Evolutionary conservation across 2,113 vertebrate genomes (phyloP), one percentile per base, ranked within the genome.

Genomic region (Nibea albiflora): DNA sequence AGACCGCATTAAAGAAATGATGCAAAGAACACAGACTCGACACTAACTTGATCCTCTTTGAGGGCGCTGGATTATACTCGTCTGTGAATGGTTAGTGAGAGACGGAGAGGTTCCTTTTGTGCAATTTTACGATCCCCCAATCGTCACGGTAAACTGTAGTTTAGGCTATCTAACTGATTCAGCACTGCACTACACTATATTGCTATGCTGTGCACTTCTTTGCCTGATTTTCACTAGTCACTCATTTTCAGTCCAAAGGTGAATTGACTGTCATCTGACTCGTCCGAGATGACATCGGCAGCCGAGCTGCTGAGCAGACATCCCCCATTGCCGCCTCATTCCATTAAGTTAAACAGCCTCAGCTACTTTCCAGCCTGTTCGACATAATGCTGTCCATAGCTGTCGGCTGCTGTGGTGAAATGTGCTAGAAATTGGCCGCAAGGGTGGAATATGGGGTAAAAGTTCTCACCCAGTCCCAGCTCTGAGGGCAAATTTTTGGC

Each of bases 241-340:
- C 80, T 83, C 81, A 76, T 84, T 87, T 81, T 76, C 50, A 65
- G 76, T 58, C 75, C 50, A 46, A 28, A 24, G 64, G 57, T 76
- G 77, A 80, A 63, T 63, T 54, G 67, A 64, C 76, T 76, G 83
- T 71, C 78, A 67, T 47, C 58, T 16, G 49, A n/a, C 73, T 28
- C 1, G 26, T 79, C 63, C 76, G 56, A 79, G 57, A 80, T 75
- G 80, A 81, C 83, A 78, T 53, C 14, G 72, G 85, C 74, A 87
- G 54, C 83, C 82, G 72, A 74, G 80, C 58, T 80, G 84, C 84
- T 88, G 80, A 84, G 81, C 65, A 77, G 65, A 83, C 79, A 54
- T 39, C 60, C 60, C 68, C 35, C 22, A 35, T 74, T 57, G 53
- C 80, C 67, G 73, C 74, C 77, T 74, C 81, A 87, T 73, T 80